Conservation (phyloP, 2,888 invertebrate genomes). For the Acrobasis consociella region DNA sequence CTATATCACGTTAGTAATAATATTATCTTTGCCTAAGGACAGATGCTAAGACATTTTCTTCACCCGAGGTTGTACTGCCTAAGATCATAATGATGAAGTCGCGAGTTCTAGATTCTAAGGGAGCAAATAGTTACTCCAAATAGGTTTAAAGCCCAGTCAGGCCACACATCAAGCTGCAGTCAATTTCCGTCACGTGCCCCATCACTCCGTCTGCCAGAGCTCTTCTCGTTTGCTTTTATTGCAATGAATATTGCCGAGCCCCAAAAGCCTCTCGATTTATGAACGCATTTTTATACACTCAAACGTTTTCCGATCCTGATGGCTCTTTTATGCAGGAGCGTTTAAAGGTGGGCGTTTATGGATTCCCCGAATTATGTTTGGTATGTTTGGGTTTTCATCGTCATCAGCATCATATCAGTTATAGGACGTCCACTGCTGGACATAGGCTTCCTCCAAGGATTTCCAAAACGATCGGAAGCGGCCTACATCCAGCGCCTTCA, state of each 20-base stretch:
- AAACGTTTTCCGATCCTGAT: conserved; percentile 5
- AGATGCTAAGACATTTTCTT: too few species aligned
- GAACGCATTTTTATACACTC: conserved; percentile 8
- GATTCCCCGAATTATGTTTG: background rate
- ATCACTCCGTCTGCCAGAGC: conserved; percentile 1
- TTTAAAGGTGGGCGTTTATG: background rate
- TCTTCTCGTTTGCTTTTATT: background rate
- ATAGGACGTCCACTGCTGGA: too few species aligned
- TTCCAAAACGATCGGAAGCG: too few species aligned
- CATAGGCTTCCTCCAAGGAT: too few species aligned
- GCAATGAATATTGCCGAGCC: conserved; percentile 6
- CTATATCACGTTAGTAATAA: too few species aligned
- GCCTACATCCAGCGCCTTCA: too few species aligned
- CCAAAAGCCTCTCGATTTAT: background rate
- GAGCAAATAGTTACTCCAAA: too few species aligned
- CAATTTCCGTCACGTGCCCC: conserved; percentile 2
- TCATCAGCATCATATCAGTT: too few species aligned
- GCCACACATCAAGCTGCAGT: conserved; percentile 3
- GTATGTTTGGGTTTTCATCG: background rate
- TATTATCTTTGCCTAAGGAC: too few species aligned
- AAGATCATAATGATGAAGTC: too few species aligned
- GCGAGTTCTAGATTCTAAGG: too few species aligned
- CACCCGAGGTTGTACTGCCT: too few species aligned
- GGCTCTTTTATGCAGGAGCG: conserved; percentile 8
- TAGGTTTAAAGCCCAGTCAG: background rate